Conservation (phyloP, 2,113 vertebrate species). For the Penelope pileata region DNA sequence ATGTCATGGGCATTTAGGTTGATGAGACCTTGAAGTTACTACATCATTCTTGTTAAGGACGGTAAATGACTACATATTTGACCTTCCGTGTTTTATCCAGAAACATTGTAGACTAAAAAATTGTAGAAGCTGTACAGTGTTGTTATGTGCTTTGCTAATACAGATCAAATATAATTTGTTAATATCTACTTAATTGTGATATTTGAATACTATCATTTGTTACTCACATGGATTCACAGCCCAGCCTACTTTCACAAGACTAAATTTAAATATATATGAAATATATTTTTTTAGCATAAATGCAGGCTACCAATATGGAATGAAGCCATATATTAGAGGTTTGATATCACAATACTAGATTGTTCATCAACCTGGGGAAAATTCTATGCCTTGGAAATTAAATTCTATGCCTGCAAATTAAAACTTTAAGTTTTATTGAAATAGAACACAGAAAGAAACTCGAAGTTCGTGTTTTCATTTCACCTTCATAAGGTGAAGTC, state of each 20-base stretch:
- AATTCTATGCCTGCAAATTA: not conserved
- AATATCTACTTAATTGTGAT: not conserved
- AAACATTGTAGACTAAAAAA: conserved; percentile 18
- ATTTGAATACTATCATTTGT: not conserved
- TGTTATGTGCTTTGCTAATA: not conserved
- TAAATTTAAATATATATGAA: not conserved
- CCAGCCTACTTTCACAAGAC: not conserved
- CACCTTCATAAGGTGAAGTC: no score
- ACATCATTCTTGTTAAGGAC: conserved; percentile 1
- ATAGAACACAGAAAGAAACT: not conserved
- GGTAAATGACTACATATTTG: conserved; percentile 43
- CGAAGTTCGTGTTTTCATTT: not conserved
- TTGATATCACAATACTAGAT: not conserved
- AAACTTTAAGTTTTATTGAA: not conserved
- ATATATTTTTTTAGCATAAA: not conserved
- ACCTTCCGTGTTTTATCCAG: conserved; percentile 23
- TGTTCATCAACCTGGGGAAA: not conserved
- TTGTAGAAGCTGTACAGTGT: not conserved
- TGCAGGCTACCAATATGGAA: not conserved
- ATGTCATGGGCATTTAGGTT: conserved; percentile 39
- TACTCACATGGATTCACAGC: not conserved
- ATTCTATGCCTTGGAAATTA: not conserved
- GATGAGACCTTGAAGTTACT: conserved; percentile 39
- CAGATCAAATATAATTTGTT: not conserved
- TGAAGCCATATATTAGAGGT: not conserved